Base-by-base conservation (phyloP, 2,888 invertebrate genomes). In the Diarsia mendica region DNA sequence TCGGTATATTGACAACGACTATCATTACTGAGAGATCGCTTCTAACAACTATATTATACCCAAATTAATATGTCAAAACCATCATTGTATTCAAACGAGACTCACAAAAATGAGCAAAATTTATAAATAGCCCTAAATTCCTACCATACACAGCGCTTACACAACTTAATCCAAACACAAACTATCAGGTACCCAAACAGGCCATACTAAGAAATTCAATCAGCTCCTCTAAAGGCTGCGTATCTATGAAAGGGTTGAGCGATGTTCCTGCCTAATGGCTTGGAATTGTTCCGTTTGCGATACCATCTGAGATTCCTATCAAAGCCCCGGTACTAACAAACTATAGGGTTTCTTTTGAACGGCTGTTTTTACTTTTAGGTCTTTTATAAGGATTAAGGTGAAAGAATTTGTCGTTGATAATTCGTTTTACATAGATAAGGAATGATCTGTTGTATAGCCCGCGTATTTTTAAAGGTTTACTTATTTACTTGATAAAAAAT, bases 171-270 rank as follows among this genome's bases (percentile, higher is more conserved):
- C 55, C 49, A 33, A 69, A 33, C 55, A 60, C 68, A 74, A 84
- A 75, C 80, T 76, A 77, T 76, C 77, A 77, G 55, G 64, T 75
- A 82, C 71, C 66, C 71, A 73, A 82, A 70, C 72, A 72, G 73
- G 73, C 72, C 72, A 68, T 78, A 75, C 78, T 86, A 87, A 91
- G 90, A 91, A 91, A 91, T 90, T 89, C 89, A 91, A 91, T 91
- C 91, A 89, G 85, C 84, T 86, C 74, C 82, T 81, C 83, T 79
- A 91, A 88, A 88, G 89, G 79, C 71, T 76, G 33, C 70, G 67
- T 80, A 86, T 84, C 86, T 88, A 82, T 88, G 84, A 87, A 89
- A 90, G 91, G 90, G 89, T 87, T 87, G 84, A 80, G 82, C 78
- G 84, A 87, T 89, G 85, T 86, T 84, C 72, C 84, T 84, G 84